Conservation (phyloP, 2,797 vertebrate species). For the Hemitrygon akajei region DNA sequence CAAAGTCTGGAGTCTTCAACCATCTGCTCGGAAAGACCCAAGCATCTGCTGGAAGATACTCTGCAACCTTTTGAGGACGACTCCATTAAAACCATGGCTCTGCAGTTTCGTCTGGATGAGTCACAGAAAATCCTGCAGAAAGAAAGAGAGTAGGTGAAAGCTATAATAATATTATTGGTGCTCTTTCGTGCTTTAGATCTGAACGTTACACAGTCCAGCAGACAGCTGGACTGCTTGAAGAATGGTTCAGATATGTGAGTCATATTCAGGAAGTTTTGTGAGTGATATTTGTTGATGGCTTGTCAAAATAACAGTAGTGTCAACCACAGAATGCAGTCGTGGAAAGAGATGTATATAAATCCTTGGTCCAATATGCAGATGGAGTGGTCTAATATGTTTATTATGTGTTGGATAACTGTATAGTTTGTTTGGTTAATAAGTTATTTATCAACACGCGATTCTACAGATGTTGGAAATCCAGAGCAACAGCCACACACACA, state of each 20-base stretch:
- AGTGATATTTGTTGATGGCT: neutral
- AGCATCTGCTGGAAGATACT: neutral
- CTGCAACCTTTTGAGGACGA: constrained; percentile 40
- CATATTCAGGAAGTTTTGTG: neutral
- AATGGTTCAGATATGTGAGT: neutral
- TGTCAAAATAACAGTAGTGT: neutral
- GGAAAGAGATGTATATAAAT: no score
- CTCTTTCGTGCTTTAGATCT: neutral
- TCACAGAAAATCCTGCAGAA: constrained; percentile 52
- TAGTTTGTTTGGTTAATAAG: no score
- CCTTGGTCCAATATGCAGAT: neutral
- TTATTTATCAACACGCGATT: no score
- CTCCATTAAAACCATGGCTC: constrained; percentile 43
- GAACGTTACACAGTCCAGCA: neutral
- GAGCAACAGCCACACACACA: no score
- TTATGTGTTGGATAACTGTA: neutral
- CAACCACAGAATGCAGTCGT: neutral
- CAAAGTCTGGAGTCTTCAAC: constrained; percentile 33
- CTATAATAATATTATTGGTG: neutral
- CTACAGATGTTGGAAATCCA: no score
- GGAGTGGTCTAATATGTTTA: neutral
- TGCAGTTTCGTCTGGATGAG: constrained; percentile 46
- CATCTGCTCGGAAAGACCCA: constrained; percentile 19
- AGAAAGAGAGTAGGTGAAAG: constrained; percentile 56
- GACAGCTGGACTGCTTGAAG: neutral